Percentiles rank a stretch among this genome's conserved stretches.
Evolutionary conservation across 2,797 vertebrate genomes (phyloP).

Genomic region (Steatocranus sp.): DNA sequence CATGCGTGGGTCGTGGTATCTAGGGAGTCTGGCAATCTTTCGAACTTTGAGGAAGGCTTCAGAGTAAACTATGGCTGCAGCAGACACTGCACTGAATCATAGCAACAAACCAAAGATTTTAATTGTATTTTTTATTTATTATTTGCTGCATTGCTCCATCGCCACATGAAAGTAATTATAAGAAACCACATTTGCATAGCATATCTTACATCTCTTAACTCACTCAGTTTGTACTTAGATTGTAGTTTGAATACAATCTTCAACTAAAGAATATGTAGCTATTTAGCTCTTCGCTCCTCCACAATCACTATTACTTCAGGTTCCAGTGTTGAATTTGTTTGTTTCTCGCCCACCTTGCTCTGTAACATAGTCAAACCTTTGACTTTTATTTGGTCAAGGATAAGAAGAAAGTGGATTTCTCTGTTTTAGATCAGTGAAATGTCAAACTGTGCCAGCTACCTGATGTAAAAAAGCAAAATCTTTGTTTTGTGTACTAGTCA

Average conservation of each 20-base stretch:
- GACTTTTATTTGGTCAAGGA: background rate
- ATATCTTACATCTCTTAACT: background rate
- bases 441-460: background rate
- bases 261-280: background rate
- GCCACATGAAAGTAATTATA: background rate
- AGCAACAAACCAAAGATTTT: background rate
- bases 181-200: background rate
- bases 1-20: constrained; percentile 17
- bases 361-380: background rate
- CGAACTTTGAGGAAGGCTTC: background rate
- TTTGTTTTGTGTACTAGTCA: background rate
- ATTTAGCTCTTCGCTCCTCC: background rate
- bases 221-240: background rate
- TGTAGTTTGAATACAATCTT: background rate
- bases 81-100: background rate
- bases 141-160: background rate
- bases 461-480: background rate
- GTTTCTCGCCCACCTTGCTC: background rate
- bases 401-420: background rate
- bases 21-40: constrained; percentile 5
- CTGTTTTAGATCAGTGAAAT: background rate
- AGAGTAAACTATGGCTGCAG: background rate
- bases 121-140: background rate
- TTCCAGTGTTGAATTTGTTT: background rate
- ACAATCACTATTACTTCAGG: background rate